Conservation (phyloP, 2,797 vertebrate genomes). For the Channallabes apus region DNA sequence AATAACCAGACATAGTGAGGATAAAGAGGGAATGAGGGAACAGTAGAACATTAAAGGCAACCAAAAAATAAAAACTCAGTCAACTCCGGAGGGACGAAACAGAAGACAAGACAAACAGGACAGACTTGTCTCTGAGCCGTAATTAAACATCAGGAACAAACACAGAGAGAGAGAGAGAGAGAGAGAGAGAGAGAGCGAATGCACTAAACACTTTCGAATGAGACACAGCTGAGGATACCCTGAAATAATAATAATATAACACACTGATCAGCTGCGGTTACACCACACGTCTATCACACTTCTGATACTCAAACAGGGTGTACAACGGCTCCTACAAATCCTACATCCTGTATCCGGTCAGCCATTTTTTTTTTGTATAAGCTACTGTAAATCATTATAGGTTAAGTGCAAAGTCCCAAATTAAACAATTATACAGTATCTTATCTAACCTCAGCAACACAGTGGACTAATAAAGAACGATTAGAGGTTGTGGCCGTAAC, state of each 20-base stretch:
- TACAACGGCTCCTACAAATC: not conserved
- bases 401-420: not conserved
- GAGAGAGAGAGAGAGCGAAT: not conserved
- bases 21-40: not conserved
- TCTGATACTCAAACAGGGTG: not conserved
- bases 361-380: not conserved
- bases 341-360: not conserved
- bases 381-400: not conserved
- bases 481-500: conserved; percentile 25
- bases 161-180: not conserved
- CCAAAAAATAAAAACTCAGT: not conserved
- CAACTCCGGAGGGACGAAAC: conserved; percentile 50
- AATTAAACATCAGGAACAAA: conserved; percentile 16
- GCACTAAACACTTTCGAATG: not conserved
- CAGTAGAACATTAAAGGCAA: not conserved
- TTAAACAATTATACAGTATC: not conserved
- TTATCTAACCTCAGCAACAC: conserved; percentile 16
- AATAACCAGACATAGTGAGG: not conserved
- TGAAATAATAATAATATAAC: not conserved
- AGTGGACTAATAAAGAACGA: not conserved
- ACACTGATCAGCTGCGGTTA: not conserved
- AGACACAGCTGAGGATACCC: not conserved
- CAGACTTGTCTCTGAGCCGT: conserved; percentile 3
- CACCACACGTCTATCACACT: not conserved
- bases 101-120: conserved; percentile 24